Conservation (phyloP, 1,140 invertebrate genomes). For the Cydia splendana region DNA sequence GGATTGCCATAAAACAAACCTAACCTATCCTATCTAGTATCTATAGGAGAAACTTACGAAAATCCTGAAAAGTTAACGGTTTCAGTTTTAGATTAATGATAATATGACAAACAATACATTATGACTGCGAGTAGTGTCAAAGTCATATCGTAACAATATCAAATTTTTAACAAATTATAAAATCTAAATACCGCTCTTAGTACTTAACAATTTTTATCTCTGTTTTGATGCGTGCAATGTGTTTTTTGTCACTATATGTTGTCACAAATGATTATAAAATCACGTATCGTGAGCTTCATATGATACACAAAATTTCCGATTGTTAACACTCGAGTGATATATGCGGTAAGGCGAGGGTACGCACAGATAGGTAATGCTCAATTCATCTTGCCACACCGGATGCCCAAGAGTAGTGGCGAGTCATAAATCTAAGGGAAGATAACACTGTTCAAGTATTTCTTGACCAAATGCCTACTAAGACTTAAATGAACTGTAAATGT, state of each 20-base stretch:
- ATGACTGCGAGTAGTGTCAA: no score
- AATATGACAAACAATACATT: no score
- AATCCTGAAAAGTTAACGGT: no score
- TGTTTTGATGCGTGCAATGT: no score
- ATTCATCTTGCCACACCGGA: conserved; percentile 18
- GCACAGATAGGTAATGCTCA: conserved; percentile 27
- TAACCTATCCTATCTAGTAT: no score
- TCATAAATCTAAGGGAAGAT: conserved; percentile 24
- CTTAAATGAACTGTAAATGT: not conserved
- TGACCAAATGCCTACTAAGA: not conserved
- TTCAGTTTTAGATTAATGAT: no score
- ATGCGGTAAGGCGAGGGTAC: conserved; percentile 21
- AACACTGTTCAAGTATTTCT: not conserved
- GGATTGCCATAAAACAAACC: no score
- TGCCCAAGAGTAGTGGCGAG: not conserved
- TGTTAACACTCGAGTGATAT: conserved; percentile 8
- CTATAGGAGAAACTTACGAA: no score
- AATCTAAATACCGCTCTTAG: no score
- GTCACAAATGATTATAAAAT: not conserved
- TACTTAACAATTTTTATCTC: no score
- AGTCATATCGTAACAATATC: no score
- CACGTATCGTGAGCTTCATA: not conserved
- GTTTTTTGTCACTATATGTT: not conserved
- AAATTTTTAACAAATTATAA: no score
- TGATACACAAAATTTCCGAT: not conserved